Evolutionary conservation across 64 coral and sea anemone genomes (phyloP).

Genomic region (Pocillopora damicornis): DNA sequence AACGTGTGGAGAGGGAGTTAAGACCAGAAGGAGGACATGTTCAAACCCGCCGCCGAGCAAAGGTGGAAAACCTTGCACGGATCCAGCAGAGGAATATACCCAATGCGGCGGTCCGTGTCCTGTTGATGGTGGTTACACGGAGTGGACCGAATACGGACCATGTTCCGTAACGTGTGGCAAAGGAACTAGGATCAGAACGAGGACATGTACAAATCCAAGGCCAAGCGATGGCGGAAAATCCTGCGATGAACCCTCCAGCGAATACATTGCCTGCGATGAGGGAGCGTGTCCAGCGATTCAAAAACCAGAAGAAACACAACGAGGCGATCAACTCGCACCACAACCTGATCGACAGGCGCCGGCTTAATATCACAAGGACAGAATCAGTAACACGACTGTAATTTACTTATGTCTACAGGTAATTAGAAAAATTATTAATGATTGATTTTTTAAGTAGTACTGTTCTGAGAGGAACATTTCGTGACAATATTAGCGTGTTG

Average conservation of each 20-base stretch:
- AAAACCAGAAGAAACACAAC: background rate
- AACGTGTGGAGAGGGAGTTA: conserved; percentile 15
- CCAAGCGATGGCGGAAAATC: conserved; percentile 10
- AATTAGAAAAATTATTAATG: too few relatives aligned
- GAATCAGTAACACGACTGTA: too few relatives aligned
- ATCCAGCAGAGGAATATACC: background rate
- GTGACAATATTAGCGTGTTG: too few relatives aligned
- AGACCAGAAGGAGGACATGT: conserved; percentile 9
- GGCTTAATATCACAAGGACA: too few relatives aligned
- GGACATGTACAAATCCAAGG: conserved; percentile 19
- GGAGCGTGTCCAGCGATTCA: background rate
- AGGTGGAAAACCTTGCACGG: background rate
- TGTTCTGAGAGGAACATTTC: too few relatives aligned
- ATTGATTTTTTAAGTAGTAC: too few relatives aligned
- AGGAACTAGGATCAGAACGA: conserved; percentile 15
- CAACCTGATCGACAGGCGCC: background rate
- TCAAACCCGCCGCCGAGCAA: conserved; percentile 22
- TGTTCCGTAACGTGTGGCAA: conserved; percentile 32
- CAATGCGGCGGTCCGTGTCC: conserved; percentile 36
- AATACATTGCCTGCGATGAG: background rate
- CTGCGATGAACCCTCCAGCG: background rate
- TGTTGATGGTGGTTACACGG: conserved; percentile 5
- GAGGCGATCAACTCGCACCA: background rate
- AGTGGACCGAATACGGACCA: background rate
- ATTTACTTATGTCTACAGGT: too few relatives aligned